Evolutionary conservation across 2,797 vertebrate genomes (phyloP), one percentile per base, ranked within the genome.

Genomic region (Orestias chungarensis): DNA sequence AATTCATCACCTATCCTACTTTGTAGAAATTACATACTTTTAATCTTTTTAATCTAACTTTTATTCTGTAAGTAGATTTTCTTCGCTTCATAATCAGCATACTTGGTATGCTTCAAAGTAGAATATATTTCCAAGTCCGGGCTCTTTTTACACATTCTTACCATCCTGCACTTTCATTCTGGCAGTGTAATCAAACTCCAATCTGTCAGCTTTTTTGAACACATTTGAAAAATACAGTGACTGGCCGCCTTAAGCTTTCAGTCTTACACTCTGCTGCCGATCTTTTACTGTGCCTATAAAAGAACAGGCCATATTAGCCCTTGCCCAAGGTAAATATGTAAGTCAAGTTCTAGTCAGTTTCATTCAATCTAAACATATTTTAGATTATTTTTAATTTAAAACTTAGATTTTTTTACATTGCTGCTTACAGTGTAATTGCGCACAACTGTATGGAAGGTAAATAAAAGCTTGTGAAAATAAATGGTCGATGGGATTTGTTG

Each of bases 1-100:
- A 73, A 80, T 81, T 83, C 70, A 78, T 86, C 75, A 78, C 31
- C 66, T 64, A 64, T 62, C 33, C 64, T 76, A 76, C 72, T 81
- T 81, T 71, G 78, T 82, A 81, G 68, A 69, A 71, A 80, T 88
- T 71, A 75, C 62, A 71, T 7, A 78, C 87, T 86, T 84, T 84
- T 74, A 6, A 64, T 85, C 68, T 73, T 86, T 84, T 84, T 74
- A 6, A 64, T 85, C 68, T 73, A 64, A 76, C 90, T 86, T 85
- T 70, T 84, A 82, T 87, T 78, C 76, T 72, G 77, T 88, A 83
- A 87, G 88, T 81, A 70, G 64, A 82, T 81, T 85, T 76, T 47
- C 57, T 59, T 62, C 49, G 83, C 81, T 79, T 81, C 42, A 73
- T 80, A 78, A 89, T 89, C 82, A 78, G 75, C 75, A 82, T 40